A percentile compares a stretch with the other conserved stretches of the same genome.
Conservation (phyloP, 2,113 vertebrate genomes). For the Fulmarus glacialis region DNA sequence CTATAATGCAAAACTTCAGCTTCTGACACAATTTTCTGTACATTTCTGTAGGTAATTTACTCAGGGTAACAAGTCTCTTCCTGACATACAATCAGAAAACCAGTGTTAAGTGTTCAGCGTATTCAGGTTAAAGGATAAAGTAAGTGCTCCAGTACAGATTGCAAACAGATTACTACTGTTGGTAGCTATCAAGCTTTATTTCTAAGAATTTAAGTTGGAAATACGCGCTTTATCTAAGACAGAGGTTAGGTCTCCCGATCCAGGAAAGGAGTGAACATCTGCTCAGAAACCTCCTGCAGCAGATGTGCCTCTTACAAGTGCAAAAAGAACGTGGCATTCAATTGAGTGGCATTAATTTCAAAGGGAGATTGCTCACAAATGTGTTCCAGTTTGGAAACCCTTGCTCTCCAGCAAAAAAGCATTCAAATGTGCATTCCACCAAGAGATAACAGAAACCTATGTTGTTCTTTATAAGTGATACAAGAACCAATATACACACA, state of each 20-base stretch:
- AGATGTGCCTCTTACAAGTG: not conserved
- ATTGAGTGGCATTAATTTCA: not conserved
- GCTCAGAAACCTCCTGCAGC: not conserved
- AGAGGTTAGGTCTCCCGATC: not conserved
- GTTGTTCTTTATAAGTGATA: not conserved
- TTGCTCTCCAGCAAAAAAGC: not conserved
- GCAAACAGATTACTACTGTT: not conserved
- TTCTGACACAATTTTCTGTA: not conserved
- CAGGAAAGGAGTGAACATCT: not conserved
- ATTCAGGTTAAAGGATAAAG: not conserved
- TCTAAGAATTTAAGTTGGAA: not conserved
- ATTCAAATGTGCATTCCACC: not conserved
- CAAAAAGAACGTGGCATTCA: not conserved
- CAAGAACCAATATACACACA: not conserved
- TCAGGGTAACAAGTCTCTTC: not conserved
- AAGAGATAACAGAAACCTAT: not conserved
- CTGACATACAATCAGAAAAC: not conserved
- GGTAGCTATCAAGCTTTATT: not conserved
- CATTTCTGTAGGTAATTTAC: not conserved
- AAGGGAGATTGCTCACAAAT: not conserved
- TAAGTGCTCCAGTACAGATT: fast-evolving
- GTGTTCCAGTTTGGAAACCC: not conserved
- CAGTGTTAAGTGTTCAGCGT: not conserved
- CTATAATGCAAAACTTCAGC: not conserved
- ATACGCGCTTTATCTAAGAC: not conserved